Conservation (phyloP, 1,140 invertebrate genomes). For the Heliothis virescens region DNA sequence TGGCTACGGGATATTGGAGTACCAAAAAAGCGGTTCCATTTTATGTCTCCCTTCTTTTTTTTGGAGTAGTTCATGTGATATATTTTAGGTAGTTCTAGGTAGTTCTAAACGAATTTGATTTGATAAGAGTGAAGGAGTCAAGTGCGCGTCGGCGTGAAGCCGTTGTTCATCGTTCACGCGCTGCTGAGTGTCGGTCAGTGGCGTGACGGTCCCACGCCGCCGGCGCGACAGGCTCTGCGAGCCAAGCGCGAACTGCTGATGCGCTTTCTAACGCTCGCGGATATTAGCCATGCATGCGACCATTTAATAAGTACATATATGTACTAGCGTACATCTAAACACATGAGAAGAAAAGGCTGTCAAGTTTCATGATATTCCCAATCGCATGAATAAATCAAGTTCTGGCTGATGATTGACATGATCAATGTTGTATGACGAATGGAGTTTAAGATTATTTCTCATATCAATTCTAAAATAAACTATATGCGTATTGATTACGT, state of each 20-base stretch:
- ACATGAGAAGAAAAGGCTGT: constrained; percentile 41
- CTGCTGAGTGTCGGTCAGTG: constrained; percentile 72
- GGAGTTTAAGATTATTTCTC: background rate
- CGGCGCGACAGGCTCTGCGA: constrained; percentile 65
- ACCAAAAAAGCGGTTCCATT: background rate
- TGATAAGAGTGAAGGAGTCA: background rate
- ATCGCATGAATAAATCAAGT: constrained; percentile 17
- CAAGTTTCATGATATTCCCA: constrained; percentile 3
- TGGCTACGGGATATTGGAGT: constrained; percentile 12
- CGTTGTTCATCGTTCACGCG: constrained; percentile 61
- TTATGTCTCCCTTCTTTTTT: background rate
- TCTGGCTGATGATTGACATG: constrained; percentile 3
- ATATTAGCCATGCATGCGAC: constrained; percentile 50
- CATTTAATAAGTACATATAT: constrained; percentile 15
- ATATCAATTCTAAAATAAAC: background rate
- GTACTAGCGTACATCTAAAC: background rate
- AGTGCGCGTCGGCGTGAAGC: constrained; percentile 50
- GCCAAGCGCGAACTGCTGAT: constrained; percentile 65
- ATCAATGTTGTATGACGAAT: background rate
- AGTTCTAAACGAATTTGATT: background rate
- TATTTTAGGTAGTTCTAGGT: background rate
- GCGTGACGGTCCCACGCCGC: constrained; percentile 64
- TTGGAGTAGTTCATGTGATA: background rate
- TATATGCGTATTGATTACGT: too few species aligned
- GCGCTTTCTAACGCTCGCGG: constrained; percentile 75